Evolutionary conservation across 35 echinoderm and acorn worm species (phyloP), one percentile per base, ranked within the genome.

Genomic region (Ophiothrix spiculata): DNA sequence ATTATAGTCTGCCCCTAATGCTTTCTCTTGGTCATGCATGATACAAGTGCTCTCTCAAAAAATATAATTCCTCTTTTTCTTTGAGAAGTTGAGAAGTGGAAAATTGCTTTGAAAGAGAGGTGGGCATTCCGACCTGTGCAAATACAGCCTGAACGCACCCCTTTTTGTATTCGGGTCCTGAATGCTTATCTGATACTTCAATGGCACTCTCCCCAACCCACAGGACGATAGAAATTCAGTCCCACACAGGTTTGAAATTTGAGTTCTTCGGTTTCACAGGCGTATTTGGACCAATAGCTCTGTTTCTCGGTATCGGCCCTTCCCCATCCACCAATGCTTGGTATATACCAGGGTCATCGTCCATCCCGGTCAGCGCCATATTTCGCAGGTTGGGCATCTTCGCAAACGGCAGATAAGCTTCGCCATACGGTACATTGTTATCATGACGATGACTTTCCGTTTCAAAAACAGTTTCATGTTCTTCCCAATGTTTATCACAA

Each of bases 331-430:
- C 80, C 10, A 99, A 87, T 21, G 81, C 89, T 35, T 46, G 79
- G 56, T 99, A 99, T 6, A 87, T 90, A 14, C 96, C 96, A 8
- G 96, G 85, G 45, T 99, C 89, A 25, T 35, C 38, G 69, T 99
- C 96, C 25, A 91, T 86, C 14, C 96, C 96, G 0, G 96, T 99
- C 79, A 99, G 75, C 23, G 92, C 96, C 96, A 94, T 99, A 76
- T 99, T 99, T 15, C 96, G 89, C 3, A 99, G 89, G 49, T 99
- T 80, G 36, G 96, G 96, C 96, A 99, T 99, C 87, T 99, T 92
- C 11, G 89, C 92, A 99, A 99, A 99, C 16, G 96, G 96, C 3
- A 99, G 56, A 54, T 99, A 94, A 37, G 91, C 96, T 80, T 99
- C 89, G 13, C 95, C 95, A 82, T 81, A 93, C 31, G 95, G 95